phyloP scores from a whole-genome alignment of 2,797 vertebrate genomes.

The Dallia pectoralis region DNA sequence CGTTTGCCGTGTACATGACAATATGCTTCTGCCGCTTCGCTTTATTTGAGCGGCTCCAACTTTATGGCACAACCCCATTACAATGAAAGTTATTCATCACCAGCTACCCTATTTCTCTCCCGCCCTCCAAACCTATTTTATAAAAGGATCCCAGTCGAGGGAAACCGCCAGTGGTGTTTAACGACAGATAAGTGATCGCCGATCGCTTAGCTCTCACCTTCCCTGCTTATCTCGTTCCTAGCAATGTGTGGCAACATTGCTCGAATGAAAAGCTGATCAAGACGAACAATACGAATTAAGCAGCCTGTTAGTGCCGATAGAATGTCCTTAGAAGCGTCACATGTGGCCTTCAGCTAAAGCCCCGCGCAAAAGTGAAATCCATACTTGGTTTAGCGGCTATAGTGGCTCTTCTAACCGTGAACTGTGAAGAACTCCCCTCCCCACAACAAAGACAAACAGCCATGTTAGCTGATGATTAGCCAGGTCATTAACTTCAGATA shows the following conservation, averaged over 20 bases:
- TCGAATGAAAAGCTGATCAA: conserved; percentile 15
- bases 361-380: not conserved
- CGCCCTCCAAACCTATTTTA: conserved; percentile 17
- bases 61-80: conserved; percentile 73
- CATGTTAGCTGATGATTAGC: conserved; percentile 71
- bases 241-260: conserved; percentile 9
- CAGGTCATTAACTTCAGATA: conserved; percentile 73
- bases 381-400: not conserved
- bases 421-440: conserved; percentile 10
- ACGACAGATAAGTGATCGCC: conserved; percentile 33
- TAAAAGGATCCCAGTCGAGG: conserved; percentile 46
- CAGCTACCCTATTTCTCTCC: conserved; percentile 12
- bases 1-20: conserved; percentile 71
- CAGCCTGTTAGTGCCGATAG: not conserved
- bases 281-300: not conserved
- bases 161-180: conserved; percentile 2
- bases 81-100: conserved; percentile 77
- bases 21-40: conserved; percentile 70
- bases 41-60: conserved; percentile 72
- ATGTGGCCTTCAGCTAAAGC: not conserved
- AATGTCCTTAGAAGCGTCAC: not conserved
- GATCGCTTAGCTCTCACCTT: conserved; percentile 20
- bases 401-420: conserved; percentile 31
- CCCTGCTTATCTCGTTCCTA: conserved; percentile 23
- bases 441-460: conserved; percentile 59